Evolutionary conservation across 2,797 vertebrate species (phyloP).

Genomic region (Arctocebus calabarensis): DNA sequence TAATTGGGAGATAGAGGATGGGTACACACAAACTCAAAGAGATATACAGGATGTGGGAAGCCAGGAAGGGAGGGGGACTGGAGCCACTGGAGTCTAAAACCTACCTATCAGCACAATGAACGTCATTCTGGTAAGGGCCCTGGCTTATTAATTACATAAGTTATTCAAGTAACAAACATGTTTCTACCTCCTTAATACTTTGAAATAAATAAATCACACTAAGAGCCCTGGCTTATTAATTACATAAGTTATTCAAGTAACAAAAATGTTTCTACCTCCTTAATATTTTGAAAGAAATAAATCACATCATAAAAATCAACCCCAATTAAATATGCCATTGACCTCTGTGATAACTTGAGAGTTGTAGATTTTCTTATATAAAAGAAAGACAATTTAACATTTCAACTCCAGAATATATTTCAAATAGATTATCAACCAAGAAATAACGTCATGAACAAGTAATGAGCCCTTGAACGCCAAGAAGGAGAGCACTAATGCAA

Average conservation of each 20-base stretch:
- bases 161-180: background rate
- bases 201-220: background rate
- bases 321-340: background rate
- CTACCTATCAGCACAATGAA: background rate
- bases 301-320: background rate
- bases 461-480: slow-evolving; percentile 46
- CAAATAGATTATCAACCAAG: slow-evolving; percentile 30
- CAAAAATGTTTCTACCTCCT: background rate
- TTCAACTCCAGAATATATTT: slow-evolving; percentile 26
- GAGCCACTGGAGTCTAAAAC: background rate
- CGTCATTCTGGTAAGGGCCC: background rate
- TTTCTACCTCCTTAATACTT: background rate
- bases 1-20: background rate
- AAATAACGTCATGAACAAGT: slow-evolving; percentile 54
- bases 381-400: background rate
- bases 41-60: background rate
- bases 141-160: background rate
- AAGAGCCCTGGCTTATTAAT: background rate
- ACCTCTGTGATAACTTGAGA: background rate
- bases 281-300: background rate
- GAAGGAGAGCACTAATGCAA: background rate
- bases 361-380: background rate
- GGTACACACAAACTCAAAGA: background rate
- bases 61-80: background rate
- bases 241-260: background rate